These are phyloP conservation scores for Clarias pachynema DNA, from an alignment of 2,797 vertebrate species.

Conservation along the genomic window DNA sequence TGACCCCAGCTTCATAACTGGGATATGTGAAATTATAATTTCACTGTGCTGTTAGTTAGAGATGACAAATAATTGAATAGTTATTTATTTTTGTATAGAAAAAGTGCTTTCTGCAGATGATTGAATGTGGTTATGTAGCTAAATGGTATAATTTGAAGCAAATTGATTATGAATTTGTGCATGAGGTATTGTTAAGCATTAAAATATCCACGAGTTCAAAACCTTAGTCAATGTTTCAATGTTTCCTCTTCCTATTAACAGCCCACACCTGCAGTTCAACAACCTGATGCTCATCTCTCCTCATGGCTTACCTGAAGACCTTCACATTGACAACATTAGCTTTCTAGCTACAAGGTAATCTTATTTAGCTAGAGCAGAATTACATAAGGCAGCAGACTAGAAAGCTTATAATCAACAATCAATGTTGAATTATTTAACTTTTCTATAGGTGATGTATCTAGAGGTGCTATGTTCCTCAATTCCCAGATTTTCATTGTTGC, in stretches of 20 bases:
- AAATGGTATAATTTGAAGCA: background rate
- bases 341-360: conserved; percentile 89
- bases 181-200: background rate
- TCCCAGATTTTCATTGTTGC: background rate
- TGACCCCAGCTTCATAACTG: too few relatives aligned
- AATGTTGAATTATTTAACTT: background rate
- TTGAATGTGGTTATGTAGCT: background rate
- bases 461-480: background rate
- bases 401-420: background rate
- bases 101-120: background rate
- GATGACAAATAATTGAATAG: too few relatives aligned
- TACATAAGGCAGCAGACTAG: background rate
- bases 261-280: conserved; percentile 89
- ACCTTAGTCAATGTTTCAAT: background rate
- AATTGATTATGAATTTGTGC: too few relatives aligned
- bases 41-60: too few relatives aligned
- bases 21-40: too few relatives aligned
- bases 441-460: background rate
- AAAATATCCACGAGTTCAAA: background rate
- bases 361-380: background rate
- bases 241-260: conserved; percentile 62
- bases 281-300: conserved; percentile 88
- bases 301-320: conserved; percentile 79
- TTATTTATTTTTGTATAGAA: too few relatives aligned
- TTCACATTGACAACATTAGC: conserved; percentile 59